phyloP scores from a whole-genome alignment of 2,113 vertebrate genomes.

The Microcebus griseorufus region DNA sequence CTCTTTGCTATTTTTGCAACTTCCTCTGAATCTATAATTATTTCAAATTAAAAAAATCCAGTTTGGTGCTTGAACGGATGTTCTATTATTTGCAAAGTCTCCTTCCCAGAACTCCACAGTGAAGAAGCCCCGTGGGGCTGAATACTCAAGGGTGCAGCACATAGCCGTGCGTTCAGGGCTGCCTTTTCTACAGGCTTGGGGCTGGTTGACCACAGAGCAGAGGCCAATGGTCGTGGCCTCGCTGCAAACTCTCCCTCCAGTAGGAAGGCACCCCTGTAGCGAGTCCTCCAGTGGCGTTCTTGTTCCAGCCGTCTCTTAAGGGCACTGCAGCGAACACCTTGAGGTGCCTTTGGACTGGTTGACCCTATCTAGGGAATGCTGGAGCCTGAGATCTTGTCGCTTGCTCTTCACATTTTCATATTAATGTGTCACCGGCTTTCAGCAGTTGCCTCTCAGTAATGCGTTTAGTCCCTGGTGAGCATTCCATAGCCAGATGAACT shows the following conservation, averaged over 20 bases:
- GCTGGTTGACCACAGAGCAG: background rate
- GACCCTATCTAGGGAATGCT: background rate
- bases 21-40: background rate
- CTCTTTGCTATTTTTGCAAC: background rate
- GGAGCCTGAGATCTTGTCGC: background rate
- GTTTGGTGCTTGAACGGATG: background rate
- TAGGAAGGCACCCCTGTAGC: fast-evolving
- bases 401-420: background rate
- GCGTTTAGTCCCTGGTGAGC: slow-evolving; percentile 26
- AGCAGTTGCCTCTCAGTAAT: slow-evolving; percentile 29
- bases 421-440: slow-evolving; percentile 46
- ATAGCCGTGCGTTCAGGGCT: background rate
- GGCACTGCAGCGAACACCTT: background rate
- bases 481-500: slow-evolving; percentile 61
- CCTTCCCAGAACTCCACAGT: background rate
- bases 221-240: background rate
- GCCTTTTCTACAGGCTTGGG: background rate
- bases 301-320: background rate
- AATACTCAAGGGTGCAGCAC: background rate
- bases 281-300: background rate
- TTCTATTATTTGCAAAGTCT: background rate
- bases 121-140: background rate
- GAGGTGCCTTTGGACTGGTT: background rate
- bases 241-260: too few relatives aligned
- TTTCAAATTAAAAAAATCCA: background rate